Evolutionary conservation across 2,113 vertebrate genomes (phyloP).

Genomic region (Athene cunicularia): DNA sequence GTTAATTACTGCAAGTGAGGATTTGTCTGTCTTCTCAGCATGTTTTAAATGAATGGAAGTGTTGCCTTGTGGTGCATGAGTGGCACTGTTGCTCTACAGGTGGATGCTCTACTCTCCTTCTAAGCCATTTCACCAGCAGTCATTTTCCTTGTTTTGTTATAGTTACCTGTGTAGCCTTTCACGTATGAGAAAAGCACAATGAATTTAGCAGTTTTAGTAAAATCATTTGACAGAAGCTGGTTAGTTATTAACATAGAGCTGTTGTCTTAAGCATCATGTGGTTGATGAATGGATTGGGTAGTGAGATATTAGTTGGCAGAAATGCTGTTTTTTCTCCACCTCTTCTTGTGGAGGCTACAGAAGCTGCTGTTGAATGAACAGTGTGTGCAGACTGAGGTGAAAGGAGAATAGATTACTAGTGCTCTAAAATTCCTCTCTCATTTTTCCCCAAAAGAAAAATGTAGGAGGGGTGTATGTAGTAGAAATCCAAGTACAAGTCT

Average conservation of each 20-base stretch:
- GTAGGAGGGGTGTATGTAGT: neutral
- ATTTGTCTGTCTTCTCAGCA: neutral
- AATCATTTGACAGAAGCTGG: neutral
- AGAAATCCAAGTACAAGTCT: neutral
- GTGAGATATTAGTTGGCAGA: neutral
- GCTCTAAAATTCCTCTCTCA: neutral
- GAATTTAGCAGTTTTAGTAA: slow-evolving; percentile 11
- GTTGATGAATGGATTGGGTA: neutral
- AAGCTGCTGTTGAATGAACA: neutral
- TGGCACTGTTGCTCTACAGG: neutral
- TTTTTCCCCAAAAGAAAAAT: neutral
- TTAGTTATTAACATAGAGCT: neutral
- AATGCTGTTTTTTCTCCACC: neutral
- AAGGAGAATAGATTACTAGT: neutral
- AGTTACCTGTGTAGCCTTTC: neutral
- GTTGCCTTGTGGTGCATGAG: neutral
- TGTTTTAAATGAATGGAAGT: neutral
- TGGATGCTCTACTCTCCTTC: neutral
- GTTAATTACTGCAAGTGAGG: neutral
- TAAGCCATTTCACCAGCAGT: neutral
- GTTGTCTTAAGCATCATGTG: neutral
- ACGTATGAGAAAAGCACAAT: neutral
- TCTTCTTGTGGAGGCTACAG: neutral
- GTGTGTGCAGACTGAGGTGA: neutral
- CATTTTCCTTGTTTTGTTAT: neutral